phyloP scores from a whole-genome alignment of 23 tunicate species.

The Trididemnum miniatum region DNA sequence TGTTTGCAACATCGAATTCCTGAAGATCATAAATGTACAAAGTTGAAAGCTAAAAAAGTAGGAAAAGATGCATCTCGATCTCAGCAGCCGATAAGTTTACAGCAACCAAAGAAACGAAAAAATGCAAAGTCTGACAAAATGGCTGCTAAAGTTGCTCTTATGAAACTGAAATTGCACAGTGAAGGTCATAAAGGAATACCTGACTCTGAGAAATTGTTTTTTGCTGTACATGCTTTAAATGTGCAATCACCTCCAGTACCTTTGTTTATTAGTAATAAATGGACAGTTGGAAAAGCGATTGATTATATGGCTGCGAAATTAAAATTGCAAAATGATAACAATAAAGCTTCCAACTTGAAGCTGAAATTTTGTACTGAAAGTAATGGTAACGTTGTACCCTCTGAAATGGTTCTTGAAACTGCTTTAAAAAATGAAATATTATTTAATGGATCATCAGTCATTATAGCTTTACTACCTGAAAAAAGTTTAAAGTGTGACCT shows the following conservation, averaged over 20 bases:
- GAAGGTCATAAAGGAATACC: conserved; percentile 49
- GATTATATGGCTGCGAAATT: conserved; percentile 29
- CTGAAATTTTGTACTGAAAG: conserved; percentile 19
- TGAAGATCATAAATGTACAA: conserved; percentile 60
- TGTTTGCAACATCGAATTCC: conserved; percentile 66
- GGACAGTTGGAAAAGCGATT: conserved; percentile 65
- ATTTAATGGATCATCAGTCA: conserved; percentile 44
- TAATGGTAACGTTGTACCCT: not conserved
- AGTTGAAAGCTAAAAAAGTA: not conserved
- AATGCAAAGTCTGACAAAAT: conserved; percentile 38
- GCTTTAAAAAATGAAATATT: conserved; percentile 13
- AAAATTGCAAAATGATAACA: conserved; percentile 44
- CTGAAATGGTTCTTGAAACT: conserved; percentile 6
- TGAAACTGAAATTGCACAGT: conserved; percentile 70
- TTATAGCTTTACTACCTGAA: not conserved
- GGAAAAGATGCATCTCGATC: not conserved
- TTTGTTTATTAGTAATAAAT: conserved; percentile 40
- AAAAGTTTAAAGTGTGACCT: no score
- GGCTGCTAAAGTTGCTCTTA: conserved; percentile 78
- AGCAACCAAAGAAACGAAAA: conserved; percentile 18
- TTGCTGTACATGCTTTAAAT: conserved; percentile 24
- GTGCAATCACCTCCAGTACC: not conserved
- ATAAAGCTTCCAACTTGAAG: not conserved
- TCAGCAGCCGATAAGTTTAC: not conserved
- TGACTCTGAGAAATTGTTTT: conserved; percentile 32